Conservation (phyloP, 1,140 invertebrate genomes). For the Holotrichia oblita region DNA sequence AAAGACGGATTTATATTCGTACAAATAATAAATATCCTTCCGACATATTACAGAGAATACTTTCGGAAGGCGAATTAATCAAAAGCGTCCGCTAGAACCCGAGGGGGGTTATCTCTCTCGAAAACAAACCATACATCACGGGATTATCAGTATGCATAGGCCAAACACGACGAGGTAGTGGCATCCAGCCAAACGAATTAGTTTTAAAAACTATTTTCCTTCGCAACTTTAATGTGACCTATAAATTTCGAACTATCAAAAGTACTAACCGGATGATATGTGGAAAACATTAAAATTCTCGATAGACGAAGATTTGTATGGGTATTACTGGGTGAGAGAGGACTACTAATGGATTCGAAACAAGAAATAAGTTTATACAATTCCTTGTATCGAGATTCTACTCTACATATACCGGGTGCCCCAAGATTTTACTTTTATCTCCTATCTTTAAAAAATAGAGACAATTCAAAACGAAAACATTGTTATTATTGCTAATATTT, state of each 20-base stretch:
- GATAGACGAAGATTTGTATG: not conserved
- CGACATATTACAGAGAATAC: not conserved
- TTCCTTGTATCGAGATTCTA: no score
- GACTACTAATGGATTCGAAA: no score
- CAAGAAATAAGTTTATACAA: no score
- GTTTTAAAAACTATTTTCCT: constrained; percentile 3
- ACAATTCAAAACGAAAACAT: no score
- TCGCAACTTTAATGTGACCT: not conserved
- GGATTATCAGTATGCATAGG: constrained; percentile 1
- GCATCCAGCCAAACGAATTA: not conserved
- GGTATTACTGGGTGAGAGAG: no score
- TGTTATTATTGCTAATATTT: no score
- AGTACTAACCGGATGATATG: not conserved
- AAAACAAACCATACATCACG: constrained; percentile 16
- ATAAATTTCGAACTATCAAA: not conserved
- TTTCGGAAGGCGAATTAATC: constrained; percentile 7
- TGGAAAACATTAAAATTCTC: not conserved
- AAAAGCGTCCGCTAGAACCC: not conserved
- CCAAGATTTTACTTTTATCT: no score
- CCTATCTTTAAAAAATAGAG: no score
- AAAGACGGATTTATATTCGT: not conserved
- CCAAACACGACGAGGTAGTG: not conserved
- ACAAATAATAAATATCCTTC: constrained; percentile 4
- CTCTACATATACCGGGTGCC: no score
- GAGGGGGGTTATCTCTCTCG: not conserved